Percentiles rank a stretch among this genome's conserved stretches.
Evolutionary conservation across 2,113 vertebrate species (phyloP).

Genomic region (Archilochus colubris): DNA sequence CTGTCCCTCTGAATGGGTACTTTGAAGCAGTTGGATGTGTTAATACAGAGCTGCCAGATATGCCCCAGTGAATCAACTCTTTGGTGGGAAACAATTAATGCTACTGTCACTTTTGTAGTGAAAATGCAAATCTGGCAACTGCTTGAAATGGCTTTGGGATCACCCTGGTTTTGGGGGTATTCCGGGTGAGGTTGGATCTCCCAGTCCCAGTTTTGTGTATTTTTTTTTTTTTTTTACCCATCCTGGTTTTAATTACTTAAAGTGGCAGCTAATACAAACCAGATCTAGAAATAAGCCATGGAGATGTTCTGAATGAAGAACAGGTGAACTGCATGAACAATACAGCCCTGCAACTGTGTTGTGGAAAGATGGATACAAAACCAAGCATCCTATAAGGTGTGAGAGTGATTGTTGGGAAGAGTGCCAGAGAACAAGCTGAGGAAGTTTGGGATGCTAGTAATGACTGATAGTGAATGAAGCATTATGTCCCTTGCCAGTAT

Average conservation of each 20-base stretch:
- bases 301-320: not conserved
- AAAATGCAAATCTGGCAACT: constrained; percentile 18
- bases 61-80: not conserved
- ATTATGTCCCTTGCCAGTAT: not conserved
- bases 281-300: not conserved
- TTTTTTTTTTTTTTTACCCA: not conserved
- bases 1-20: constrained; percentile 5
- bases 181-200: not conserved
- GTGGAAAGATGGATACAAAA: not conserved
- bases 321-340: not conserved
- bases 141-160: not conserved
- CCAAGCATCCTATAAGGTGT: not conserved
- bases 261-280: not conserved
- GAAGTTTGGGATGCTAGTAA: not conserved
- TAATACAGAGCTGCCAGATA: constrained; percentile 41
- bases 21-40: constrained; percentile 36
- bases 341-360: not conserved
- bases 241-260: not conserved
- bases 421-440: not conserved
- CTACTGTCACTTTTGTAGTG: constrained; percentile 7
- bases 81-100: constrained; percentile 5
- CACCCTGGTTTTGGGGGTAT: not conserved
- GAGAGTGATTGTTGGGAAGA: not conserved
- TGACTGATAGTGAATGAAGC: not conserved
- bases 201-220: not conserved